Conservation (phyloP, 2,797 vertebrate species). For the Clarias platycephalus region DNA sequence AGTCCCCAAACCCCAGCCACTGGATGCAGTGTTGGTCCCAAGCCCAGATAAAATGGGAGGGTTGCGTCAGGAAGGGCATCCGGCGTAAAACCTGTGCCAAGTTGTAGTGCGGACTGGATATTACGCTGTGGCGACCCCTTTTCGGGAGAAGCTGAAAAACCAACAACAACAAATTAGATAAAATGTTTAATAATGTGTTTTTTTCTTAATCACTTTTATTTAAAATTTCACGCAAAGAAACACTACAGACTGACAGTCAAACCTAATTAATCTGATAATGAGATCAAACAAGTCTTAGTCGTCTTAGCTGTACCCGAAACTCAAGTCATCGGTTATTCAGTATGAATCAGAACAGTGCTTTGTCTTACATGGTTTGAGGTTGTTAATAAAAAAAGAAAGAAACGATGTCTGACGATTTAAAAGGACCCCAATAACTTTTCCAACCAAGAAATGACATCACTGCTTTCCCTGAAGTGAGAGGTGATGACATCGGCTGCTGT, state of each 20-base stretch:
- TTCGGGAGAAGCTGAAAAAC: too few relatives aligned
- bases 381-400: neutral
- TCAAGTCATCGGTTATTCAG: neutral
- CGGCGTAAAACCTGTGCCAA: too few relatives aligned
- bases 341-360: neutral
- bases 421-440: neutral
- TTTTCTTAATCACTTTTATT: neutral
- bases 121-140: too few relatives aligned
- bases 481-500: constrained; percentile 57
- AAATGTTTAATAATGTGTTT: too few relatives aligned
- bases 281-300: neutral
- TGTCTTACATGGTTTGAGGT: neutral
- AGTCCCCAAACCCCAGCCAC: too few relatives aligned
- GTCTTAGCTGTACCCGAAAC: neutral
- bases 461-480: constrained; percentile 36
- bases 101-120: too few relatives aligned
- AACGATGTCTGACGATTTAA: neutral
- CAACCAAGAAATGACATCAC: constrained; percentile 12
- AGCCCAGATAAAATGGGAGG: too few relatives aligned
- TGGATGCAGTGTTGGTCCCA: too few relatives aligned
- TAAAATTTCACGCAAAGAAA: neutral
- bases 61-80: too few relatives aligned
- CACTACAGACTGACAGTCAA: neutral
- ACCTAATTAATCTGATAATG: neutral
- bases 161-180: too few relatives aligned